Percentiles rank a stretch among this genome's conserved stretches.
Evolutionary conservation across 37 sponge, comb jelly and placozoan genomes (phyloP).

Genomic region (Ianthella basta): DNA sequence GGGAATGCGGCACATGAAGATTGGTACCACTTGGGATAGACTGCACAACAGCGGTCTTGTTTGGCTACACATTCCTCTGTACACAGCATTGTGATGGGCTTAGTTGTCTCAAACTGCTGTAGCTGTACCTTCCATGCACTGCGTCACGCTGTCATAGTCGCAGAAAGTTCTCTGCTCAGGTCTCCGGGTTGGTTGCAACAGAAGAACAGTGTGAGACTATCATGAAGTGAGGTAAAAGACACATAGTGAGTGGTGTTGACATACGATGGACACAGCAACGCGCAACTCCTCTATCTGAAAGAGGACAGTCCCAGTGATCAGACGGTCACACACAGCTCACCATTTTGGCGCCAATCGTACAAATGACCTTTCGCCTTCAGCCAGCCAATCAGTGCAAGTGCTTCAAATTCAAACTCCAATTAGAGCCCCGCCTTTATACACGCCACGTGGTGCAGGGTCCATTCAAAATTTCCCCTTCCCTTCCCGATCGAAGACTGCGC

Average conservation of each 20-base stretch:
- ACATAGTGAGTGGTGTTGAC: no score
- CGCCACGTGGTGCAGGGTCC: not conserved
- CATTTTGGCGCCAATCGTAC: not conserved
- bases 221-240: no score
- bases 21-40: not conserved
- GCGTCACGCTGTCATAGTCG: slow-evolving; percentile 92
- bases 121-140: slow-evolving; percentile 89
- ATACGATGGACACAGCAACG: not conserved
- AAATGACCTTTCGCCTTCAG: no score
- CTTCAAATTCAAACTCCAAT: not conserved
- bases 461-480: no score
- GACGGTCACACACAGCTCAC: not conserved
- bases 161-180: slow-evolving; percentile 89
- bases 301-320: no score
- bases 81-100: no score
- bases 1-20: not conserved
- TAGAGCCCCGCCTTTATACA: not conserved
- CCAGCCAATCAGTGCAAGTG: not conserved
- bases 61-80: no score
- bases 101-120: not conserved
- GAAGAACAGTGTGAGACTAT: slow-evolving; percentile 95
- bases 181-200: slow-evolving; percentile 86
- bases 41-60: not conserved
- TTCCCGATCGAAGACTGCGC: no score
- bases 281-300: not conserved